Base-by-base conservation (phyloP, 2,888 invertebrate genomes). In the Microctonus aethiopoides region DNA sequence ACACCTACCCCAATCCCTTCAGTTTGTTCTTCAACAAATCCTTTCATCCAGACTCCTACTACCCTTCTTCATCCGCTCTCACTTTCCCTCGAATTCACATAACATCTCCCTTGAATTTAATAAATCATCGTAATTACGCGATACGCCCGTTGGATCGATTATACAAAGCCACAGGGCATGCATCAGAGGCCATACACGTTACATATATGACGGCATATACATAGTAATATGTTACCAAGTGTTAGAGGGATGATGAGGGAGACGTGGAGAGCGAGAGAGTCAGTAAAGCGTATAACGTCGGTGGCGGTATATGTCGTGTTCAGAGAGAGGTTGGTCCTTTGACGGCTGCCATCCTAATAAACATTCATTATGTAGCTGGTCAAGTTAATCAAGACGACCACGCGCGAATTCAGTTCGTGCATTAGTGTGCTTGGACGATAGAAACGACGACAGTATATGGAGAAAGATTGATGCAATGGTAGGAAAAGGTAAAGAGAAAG, bases 321-420 rank as follows among this genome's bases (percentile, higher is more conserved):
- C 74, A 72, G 52, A 66, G 66, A n/a, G n/a, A n/a, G n/a, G 71
- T 77, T 24, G 64, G 71, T 77, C 77, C 76, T 74, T 75, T 75
- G 75, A 74, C 75, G 63, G 72, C 76, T 75, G 70, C 74, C 71
- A 67, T 69, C 72, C 78, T 79, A 78, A 80, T 80, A 78, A 80
- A 78, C 78, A 79, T 80, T 80, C 76, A 79, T 79, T 80, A 78
- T 74, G 68, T 72, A 69, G 67, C 72, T 72, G 75, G 76, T 72
- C 72, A 74, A 74, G 61, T 70, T 70, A 70, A 70, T 70, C 70
- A 70, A 74, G 76, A 73, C 76, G 67, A 77, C 74, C 72, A 72
- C 71, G 62, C 36, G 39, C 20, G 26, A 24, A 62, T 20, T 60
- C 16, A n/a, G n/a, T n/a, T 20, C 41, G 51, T 13, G 24, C 32